phyloP scores from a whole-genome alignment of 2,888 invertebrate genomes.

The Hirtodrosophila histrioides region DNA sequence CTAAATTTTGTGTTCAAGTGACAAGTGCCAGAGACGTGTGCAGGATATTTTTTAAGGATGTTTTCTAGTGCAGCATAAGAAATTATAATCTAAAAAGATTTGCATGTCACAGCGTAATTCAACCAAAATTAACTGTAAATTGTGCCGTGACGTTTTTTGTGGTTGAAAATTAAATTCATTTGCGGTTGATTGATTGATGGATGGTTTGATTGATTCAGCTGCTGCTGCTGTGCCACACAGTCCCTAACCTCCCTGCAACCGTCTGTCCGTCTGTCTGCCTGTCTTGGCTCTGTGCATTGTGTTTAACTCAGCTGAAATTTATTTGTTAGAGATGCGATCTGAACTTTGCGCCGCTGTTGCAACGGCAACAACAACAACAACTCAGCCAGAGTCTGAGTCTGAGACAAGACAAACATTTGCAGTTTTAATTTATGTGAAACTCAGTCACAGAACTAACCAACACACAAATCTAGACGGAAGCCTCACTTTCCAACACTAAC shows the following conservation, averaged over 20 bases:
- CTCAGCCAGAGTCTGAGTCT: background rate
- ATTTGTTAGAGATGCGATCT: constrained; percentile 74
- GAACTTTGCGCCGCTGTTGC: constrained; percentile 67
- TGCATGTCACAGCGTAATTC: constrained; percentile 17
- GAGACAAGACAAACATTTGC: constrained; percentile 57
- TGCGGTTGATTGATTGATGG: constrained; percentile 74
- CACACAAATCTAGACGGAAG: constrained; percentile 30
- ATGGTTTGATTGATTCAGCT: constrained; percentile 75
- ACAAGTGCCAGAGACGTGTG: constrained; percentile 26
- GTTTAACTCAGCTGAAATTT: constrained; percentile 67
- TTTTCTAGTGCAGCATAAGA: background rate
- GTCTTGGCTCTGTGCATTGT: constrained; percentile 64
- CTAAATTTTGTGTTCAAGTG: constrained; percentile 26
- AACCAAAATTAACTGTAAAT: constrained; percentile 50
- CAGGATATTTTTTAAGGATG: constrained; percentile 35
- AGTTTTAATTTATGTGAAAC: constrained; percentile 72
- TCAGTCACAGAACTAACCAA: constrained; percentile 40
- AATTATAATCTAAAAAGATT: background rate
- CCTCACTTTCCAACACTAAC: constrained; percentile 23
- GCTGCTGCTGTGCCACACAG: constrained; percentile 14
- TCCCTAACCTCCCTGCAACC: constrained; percentile 15
- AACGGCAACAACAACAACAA: constrained; percentile 41
- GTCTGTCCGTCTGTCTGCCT: constrained; percentile 28
- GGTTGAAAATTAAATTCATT: constrained; percentile 71
- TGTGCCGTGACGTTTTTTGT: constrained; percentile 58